phyloP scores from a whole-genome alignment of 2,113 vertebrate genomes.

The Aspiorhynchus laticeps region DNA sequence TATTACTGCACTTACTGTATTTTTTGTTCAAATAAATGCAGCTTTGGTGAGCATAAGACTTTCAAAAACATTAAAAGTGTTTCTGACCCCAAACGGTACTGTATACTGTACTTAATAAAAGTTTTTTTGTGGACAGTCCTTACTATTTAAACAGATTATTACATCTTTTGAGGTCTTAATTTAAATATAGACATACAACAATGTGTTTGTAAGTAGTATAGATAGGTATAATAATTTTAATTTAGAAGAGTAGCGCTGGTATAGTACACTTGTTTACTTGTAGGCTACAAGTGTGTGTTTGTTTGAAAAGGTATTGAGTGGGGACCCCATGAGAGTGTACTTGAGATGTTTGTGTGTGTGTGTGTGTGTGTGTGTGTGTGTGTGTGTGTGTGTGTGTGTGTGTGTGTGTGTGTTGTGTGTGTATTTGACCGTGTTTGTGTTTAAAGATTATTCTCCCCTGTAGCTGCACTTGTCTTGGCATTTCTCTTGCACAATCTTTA shows the following conservation, averaged over 20 bases:
- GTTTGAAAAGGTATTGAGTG: neutral
- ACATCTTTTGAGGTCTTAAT: neutral
- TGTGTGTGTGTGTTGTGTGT: slow-evolving; percentile 20
- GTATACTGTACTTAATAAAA: neutral
- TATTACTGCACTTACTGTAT: neutral
- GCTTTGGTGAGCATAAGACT: neutral
- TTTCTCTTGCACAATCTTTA: slow-evolving; percentile 25
- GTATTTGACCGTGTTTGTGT: slow-evolving; percentile 9
- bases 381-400: slow-evolving; percentile 10
- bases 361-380: slow-evolving; percentile 2
- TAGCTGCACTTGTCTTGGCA: slow-evolving; percentile 22
- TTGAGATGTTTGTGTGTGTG: neutral
- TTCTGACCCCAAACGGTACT: neutral
- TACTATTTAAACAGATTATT: neutral
- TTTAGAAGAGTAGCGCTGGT: neutral
- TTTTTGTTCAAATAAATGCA: neutral
- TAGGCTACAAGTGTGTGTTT: neutral
- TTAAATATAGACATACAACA: neutral
- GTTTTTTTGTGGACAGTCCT: neutral
- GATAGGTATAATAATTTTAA: neutral
- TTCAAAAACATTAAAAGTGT: neutral
- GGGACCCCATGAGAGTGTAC: neutral
- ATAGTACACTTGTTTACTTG: neutral
- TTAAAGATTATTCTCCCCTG: slow-evolving; percentile 32
- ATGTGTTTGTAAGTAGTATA: too few relatives aligned